phyloP scores from a whole-genome alignment of 2,888 invertebrate species.

The Slavum lentiscoides region DNA sequence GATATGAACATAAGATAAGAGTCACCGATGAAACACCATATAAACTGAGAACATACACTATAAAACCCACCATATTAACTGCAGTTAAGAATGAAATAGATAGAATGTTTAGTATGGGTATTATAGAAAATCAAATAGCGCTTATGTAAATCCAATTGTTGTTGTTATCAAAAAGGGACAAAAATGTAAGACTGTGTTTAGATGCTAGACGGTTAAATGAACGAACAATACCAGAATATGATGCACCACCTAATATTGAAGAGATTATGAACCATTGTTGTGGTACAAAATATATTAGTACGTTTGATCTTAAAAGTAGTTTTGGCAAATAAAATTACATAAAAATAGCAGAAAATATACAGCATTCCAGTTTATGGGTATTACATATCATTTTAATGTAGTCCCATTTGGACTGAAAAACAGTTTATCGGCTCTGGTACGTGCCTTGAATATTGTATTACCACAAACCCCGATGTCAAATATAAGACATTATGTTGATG shows the following conservation, averaged over 20 bases:
- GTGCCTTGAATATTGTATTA: not conserved
- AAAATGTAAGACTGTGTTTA: not conserved
- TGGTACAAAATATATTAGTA: not conserved
- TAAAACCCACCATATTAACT: not conserved
- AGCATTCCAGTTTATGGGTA: not conserved
- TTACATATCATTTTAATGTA: slow-evolving; percentile 1
- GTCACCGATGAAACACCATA: not conserved
- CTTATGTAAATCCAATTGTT: not conserved
- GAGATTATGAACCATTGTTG: not conserved
- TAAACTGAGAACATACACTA: not conserved
- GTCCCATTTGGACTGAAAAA: not conserved
- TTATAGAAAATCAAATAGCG: not conserved
- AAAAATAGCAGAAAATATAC: not conserved
- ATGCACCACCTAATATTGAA: slow-evolving; percentile 1
- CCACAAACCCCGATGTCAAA: not conserved
- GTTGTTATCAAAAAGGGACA: not conserved
- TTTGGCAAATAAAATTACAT: not conserved
- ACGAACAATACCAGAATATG: slow-evolving; percentile 2
- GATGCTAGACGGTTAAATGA: not conserved
- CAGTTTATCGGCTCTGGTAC: not conserved
- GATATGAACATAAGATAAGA: not conserved
- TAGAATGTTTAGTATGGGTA: not conserved
- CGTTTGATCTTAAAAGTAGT: not conserved
- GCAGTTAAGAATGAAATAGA: not conserved
- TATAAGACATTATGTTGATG: slow-evolving; percentile 1